Evolutionary conservation across 2,888 invertebrate genomes (phyloP).

Genomic region (Biston betularia): DNA sequence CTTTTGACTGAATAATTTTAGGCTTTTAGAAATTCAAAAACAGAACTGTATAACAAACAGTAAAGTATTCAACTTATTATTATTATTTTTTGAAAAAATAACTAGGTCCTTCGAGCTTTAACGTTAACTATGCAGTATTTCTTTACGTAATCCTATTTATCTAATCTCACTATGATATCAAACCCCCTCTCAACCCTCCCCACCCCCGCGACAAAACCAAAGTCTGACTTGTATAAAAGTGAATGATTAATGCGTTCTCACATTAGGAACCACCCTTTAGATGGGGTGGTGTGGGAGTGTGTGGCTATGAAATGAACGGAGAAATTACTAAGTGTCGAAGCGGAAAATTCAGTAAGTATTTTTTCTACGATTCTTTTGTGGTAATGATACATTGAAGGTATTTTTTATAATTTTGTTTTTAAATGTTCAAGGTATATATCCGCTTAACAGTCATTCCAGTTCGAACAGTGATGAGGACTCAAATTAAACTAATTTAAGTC

Average conservation of each 20-base stretch:
- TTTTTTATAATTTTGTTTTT: too few relatives aligned
- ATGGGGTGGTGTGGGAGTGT: constrained; percentile 51
- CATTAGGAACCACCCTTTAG: constrained; percentile 69
- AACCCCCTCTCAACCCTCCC: constrained; percentile 43
- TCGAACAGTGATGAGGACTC: too few relatives aligned
- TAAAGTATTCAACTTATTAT: background rate
- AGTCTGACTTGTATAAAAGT: constrained; percentile 76
- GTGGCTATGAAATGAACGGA: constrained; percentile 44
- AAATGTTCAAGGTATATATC: too few relatives aligned
- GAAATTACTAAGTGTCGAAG: background rate
- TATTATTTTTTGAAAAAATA: background rate
- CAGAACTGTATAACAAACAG: too few relatives aligned
- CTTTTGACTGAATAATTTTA: too few relatives aligned
- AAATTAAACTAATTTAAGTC: too few relatives aligned
- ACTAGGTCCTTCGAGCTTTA: too few relatives aligned
- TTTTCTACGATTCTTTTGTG: too few relatives aligned
- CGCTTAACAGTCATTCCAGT: too few relatives aligned
- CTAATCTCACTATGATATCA: constrained; percentile 39
- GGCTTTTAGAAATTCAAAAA: too few relatives aligned
- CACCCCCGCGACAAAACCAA: constrained; percentile 59
- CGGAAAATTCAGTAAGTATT: background rate
- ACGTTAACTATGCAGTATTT: background rate
- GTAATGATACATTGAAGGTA: too few relatives aligned
- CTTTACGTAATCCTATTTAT: constrained; percentile 25
- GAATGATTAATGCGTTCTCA: constrained; percentile 80